Evolutionary conservation across 2,888 invertebrate species (phyloP).

Genomic region (Limnephilus marmoratus): DNA sequence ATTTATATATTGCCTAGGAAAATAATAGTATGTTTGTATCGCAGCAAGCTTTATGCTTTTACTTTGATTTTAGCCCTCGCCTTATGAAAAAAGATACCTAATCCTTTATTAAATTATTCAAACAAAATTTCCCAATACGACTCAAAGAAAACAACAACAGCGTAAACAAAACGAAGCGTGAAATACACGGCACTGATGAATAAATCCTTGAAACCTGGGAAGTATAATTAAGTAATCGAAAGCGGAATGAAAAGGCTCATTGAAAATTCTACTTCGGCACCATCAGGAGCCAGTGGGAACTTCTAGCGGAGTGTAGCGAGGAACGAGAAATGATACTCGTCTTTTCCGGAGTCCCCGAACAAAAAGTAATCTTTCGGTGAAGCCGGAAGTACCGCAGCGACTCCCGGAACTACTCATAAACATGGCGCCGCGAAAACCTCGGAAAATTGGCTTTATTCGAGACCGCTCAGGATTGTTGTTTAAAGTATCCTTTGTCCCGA

Average conservation of each 20-base stretch:
- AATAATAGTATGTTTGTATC: too few species aligned
- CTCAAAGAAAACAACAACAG: not conserved
- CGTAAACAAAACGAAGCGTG: not conserved
- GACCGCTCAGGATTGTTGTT: not conserved
- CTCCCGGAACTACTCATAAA: not conserved
- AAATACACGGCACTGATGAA: not conserved
- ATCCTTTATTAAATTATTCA: too few species aligned
- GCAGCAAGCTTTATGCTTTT: too few species aligned
- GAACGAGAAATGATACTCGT: not conserved
- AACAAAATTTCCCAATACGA: not conserved
- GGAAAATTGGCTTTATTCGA: not conserved
- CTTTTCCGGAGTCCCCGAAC: not conserved
- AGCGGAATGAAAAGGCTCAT: not conserved
- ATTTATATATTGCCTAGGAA: too few species aligned
- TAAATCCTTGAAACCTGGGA: not conserved
- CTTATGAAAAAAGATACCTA: too few species aligned
- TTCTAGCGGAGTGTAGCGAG: not conserved
- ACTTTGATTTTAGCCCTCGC: too few species aligned
- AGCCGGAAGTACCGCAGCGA: not conserved
- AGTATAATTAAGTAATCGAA: not conserved
- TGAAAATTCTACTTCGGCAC: not conserved
- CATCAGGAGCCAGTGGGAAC: not conserved
- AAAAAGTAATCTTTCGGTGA: not conserved
- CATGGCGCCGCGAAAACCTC: not conserved
- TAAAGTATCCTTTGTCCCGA: not conserved